phyloP scores from a whole-genome alignment of 2,113 vertebrate species.

The Lasiurus borealis region DNA sequence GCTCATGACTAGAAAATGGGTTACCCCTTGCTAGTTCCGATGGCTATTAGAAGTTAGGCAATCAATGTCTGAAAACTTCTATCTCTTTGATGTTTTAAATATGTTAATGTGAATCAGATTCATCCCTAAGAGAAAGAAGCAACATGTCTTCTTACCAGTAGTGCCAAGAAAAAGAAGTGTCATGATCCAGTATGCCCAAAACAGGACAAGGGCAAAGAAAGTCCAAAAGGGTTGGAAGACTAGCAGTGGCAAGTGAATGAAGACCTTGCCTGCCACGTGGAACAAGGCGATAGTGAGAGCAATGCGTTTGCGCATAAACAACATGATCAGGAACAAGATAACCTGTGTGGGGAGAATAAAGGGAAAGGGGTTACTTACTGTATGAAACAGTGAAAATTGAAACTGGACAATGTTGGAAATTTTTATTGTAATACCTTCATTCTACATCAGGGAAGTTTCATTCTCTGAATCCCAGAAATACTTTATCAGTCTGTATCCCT shows the following conservation, averaged over 20 bases:
- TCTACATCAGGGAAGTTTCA: not conserved
- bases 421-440: not conserved
- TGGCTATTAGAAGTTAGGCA: not conserved
- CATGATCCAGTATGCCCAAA: constrained; percentile 97
- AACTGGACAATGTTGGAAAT: not conserved
- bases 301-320: constrained; percentile 97
- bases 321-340: constrained; percentile 95
- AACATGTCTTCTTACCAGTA: constrained; percentile 88
- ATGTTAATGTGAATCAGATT: not conserved
- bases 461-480: not conserved
- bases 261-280: constrained; percentile 98
- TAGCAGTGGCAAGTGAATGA: constrained; percentile 95
- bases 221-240: constrained; percentile 98
- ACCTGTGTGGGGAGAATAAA: constrained; percentile 85
- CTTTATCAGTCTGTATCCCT: not conserved
- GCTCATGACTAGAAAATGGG: not conserved
- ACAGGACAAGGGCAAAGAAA: constrained; percentile 94
- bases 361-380: constrained; percentile 11
- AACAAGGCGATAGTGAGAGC: constrained; percentile 98
- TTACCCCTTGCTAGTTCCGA: not conserved
- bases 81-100: constrained; percentile 3
- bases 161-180: constrained; percentile 97
- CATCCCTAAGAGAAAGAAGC: constrained; percentile 31
- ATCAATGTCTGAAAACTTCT: not conserved
- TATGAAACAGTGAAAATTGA: constrained; percentile 55